Base-by-base conservation (phyloP, 1,140 invertebrate genomes). In the Macrosteles quadrilineatus region DNA sequence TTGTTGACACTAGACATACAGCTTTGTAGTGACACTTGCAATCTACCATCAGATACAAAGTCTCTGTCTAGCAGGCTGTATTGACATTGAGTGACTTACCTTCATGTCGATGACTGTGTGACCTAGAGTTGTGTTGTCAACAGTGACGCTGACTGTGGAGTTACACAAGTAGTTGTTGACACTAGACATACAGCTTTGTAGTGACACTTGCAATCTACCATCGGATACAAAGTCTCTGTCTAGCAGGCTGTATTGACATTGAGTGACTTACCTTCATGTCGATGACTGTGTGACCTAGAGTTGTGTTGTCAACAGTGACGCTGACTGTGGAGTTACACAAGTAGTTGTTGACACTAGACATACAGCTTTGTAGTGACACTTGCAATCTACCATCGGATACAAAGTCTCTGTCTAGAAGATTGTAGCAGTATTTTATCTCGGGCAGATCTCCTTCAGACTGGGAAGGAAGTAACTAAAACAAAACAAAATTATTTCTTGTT, bases 241-340 rank as follows among this genome's bases (percentile, higher is more conserved):
- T 4, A 59, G 23, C 27, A 59, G 9, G 21, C 27, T 59, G 27
- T 27, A 25, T 6, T 11, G 11, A 19, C 21, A 53, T 11, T 4
- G n/a, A n/a, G n/a, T n/a, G n/a, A 19, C 55, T 59, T n/a, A 59
- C 55, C 25, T 59, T 25, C 55, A 59, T 59, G 55, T 59, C 27
- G 25, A 59, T 59, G 25, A 25, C n/a, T 11, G 55, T 59, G 9
- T 59, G 23, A 6, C 55, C 55, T 2, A 59, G 9, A 2, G 23
- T 25, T 2, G 27, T 4, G n/a, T 6, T 14, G 21, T 9, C 55
- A 14, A 59, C 23, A 6, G 21, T 27, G 6, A 59, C 55, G 6
- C 21, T 2, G 21, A 59, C 25, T 1, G 23, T 25, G 6, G 55
- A 25, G 6, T 59, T 14, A 29, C 55, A 25, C 9, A 59, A 4